A percentile compares a stretch with the other conserved stretches of the same genome.
These are phyloP conservation scores for Neolamprologus devosi DNA, from an alignment of 2,113 vertebrate genomes.

Conservation along the genomic window DNA sequence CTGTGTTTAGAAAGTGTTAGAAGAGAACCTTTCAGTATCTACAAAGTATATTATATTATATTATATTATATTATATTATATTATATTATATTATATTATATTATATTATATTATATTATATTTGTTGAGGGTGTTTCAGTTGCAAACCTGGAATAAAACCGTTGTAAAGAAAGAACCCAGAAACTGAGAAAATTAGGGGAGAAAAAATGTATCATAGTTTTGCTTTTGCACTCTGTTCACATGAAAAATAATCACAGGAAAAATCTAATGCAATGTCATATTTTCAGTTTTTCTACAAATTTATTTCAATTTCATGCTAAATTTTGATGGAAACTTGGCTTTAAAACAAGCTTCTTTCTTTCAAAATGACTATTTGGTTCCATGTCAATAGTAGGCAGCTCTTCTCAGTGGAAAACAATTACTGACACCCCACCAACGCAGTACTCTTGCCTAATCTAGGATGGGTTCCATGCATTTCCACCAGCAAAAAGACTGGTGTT, in stretches of 20 bases:
- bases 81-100: background rate
- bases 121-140: background rate
- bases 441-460: background rate
- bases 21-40: background rate
- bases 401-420: background rate
- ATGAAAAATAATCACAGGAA: no score
- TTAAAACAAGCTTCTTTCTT: background rate
- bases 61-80: background rate
- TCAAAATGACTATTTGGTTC: background rate
- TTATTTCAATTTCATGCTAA: background rate
- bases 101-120: background rate
- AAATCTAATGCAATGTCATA: accelerated
- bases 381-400: background rate
- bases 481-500: background rate
- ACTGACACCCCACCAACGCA: background rate
- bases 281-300: background rate
- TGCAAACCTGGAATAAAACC: background rate
- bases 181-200: background rate
- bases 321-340: background rate
- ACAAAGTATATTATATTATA: background rate
- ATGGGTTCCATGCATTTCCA: background rate
- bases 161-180: background rate
- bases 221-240: background rate
- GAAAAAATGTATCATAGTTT: background rate
- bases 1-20: background rate